These are phyloP conservation scores for Eunapius fragilis DNA, from an alignment of 37 sponge, comb jelly and placozoan species.

Conservation along the genomic window DNA sequence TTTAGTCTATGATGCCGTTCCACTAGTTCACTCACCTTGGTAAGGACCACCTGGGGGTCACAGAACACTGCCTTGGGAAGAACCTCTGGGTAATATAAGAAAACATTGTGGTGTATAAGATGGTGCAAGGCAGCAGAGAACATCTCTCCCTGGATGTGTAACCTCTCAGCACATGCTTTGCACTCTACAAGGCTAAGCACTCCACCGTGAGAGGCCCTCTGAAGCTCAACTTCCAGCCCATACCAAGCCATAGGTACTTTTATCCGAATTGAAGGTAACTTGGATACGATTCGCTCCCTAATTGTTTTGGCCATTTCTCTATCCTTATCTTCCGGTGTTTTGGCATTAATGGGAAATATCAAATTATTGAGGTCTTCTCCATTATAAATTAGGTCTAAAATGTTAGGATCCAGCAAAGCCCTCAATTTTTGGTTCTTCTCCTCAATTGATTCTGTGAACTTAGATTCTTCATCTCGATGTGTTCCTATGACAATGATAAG, in stretches of 20 bases:
- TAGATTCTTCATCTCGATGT: not conserved
- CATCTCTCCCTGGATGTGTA: not conserved
- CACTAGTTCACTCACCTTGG: constrained; percentile 19
- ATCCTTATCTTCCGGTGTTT: constrained; percentile 7
- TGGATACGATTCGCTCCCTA: not conserved
- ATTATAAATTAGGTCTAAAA: not conserved
- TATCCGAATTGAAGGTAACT: not conserved
- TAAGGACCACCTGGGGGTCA: constrained; percentile 2
- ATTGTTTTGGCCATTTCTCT: not conserved
- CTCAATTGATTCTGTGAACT: not conserved
- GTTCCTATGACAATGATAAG: constrained; percentile 2
- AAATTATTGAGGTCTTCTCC: not conserved
- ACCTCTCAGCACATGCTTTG: not conserved
- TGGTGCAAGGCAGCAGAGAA: constrained; percentile 2
- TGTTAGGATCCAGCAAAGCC: not conserved
- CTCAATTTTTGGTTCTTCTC: not conserved
- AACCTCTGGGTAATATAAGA: not conserved
- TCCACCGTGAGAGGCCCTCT: not conserved
- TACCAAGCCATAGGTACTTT: constrained; percentile 17
- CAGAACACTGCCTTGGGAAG: constrained; percentile 13
- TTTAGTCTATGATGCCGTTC: not conserved
- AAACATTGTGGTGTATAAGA: constrained; percentile 2
- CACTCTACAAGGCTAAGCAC: constrained; percentile 9
- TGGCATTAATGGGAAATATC: constrained; percentile 5
- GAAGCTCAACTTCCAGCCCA: not conserved